Evolutionary conservation across 2,113 vertebrate genomes (phyloP), one percentile per base, ranked within the genome.

Genomic region (Corythornis vintsioides): DNA sequence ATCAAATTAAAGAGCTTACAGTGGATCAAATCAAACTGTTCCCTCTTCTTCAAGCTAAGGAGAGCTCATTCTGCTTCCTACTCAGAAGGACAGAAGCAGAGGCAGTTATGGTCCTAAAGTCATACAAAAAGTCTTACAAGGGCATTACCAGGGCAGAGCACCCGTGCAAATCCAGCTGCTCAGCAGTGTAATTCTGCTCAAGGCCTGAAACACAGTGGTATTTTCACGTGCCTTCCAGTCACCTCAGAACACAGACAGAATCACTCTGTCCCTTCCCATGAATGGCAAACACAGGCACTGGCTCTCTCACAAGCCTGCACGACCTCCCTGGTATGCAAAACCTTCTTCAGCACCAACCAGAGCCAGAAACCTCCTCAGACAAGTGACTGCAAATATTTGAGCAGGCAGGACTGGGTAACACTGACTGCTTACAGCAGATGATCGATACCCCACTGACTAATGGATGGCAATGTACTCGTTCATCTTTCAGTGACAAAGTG

Each of bases 311-410:
- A 56, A 65, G 73, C 42, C 38, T 50, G 57, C 47, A 19, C 0
- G 1, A 53, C 55, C 26, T 52, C 26, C 8, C 42, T 35, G 66
- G 26, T 33, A 56, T 19, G 29, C 43, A 64, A 79, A 2, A 0
- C 13, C 26, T 81, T 71, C 65, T 83, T 84, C 40, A 86, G 43
- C 33, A 64, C 5, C 31, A 61, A 35, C 0, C 0, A 6, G 25
- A 84, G 57, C 12, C 64, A 93, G 76, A 88, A 88, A 80, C 31
- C 31, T 75, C 45, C 73, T 56, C 69, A 85, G 73, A 67, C 47
- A 65, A 70, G 70, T 4, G 11, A 78, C 8, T 40, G 40, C 33
- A 86, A 92, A 67, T 38, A 90, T 53, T 89, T 74, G 76, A 93
- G 88, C 17, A 86, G 56, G 17, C 25, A 48, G 8, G 1, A 60